Conservation (phyloP, 1,140 invertebrate species). For the Uloborus diversus region DNA sequence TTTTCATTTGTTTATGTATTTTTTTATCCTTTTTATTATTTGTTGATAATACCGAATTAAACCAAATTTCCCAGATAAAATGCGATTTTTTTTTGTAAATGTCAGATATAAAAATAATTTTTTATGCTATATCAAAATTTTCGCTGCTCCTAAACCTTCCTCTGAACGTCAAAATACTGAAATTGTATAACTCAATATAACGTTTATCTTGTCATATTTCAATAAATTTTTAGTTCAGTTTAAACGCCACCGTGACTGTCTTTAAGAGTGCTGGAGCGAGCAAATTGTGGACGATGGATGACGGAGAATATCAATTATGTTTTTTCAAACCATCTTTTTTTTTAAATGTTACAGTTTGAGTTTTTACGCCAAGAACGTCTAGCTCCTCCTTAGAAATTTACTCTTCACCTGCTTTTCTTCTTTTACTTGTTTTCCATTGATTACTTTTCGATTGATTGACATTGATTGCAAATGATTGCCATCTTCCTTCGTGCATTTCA, state of each 20-base stretch:
- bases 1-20: too few species aligned
- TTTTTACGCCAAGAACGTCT: background rate
- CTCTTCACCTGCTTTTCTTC: slow-evolving; percentile 19
- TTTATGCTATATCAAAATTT: too few species aligned
- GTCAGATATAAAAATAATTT: too few species aligned
- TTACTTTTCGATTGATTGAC: slow-evolving; percentile 37
- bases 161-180: too few species aligned
- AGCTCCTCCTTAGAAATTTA: slow-evolving; percentile 40
- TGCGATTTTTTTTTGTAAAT: too few species aligned
- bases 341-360: too few species aligned
- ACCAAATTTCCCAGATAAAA: too few species aligned
- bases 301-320: slow-evolving; percentile 37
- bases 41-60: too few species aligned
- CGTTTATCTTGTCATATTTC: slow-evolving; percentile 39
- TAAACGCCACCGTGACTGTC: slow-evolving; percentile 20
- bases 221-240: slow-evolving; percentile 10
- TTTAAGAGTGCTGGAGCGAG: background rate
- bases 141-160: too few species aligned
- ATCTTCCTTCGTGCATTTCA: slow-evolving; percentile 19
- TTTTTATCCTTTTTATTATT: too few species aligned
- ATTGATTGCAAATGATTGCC: slow-evolving; percentile 55
- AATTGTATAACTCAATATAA: too few species aligned
- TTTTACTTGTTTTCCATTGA: slow-evolving; percentile 46
- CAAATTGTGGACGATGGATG: slow-evolving; percentile 23
- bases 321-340: background rate